Base-by-base conservation (phyloP, 2,888 invertebrate genomes). In the Apodemia duryi region DNA sequence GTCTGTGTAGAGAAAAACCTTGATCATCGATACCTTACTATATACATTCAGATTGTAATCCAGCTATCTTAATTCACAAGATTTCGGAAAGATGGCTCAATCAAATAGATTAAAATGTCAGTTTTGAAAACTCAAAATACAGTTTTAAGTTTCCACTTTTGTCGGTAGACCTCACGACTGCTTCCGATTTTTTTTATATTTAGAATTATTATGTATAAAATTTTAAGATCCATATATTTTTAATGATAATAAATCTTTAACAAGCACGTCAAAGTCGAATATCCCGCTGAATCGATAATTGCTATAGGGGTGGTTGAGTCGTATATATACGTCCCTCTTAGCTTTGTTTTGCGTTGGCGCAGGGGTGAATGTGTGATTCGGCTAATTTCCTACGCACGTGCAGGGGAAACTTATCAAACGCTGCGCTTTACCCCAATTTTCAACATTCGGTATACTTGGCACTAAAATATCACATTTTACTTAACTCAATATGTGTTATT, bases 301-400 rank as follows among this genome's bases (percentile, higher is more conserved):
- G n/a, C 60, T 32, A 5, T 35, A 13, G n/a, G 60, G 60, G 60
- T 60, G 35, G 2, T 60, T 35, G n/a, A 60, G 60, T 35, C 7
- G 7, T 35, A 13, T 2, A 35, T 60, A 7, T 60, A 11, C 5
- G 21, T 51, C 60, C 35, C 60, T 60, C 60, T 60, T 35, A 29
- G 32, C 13, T 32, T 60, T 57, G 57, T 54, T 43, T 43, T 46
- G 46, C 60, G 57, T 32, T 32, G 29, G 35, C 35, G 35, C 60
- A 60, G 60, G 35, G 60, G 60, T 60, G 60, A 13, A 60, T 60
- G 60, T 60, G 60, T 60, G 60, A 60, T 35, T 60, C 35, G 35
- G 60, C 60, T 60, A 60, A 60, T 60, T 60, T 60, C n/a, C 60
- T 35, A 60, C 2, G 60, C 60, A 60, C 60, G 60, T 60, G 60